Conservation (phyloP, 2,113 vertebrate species). For the Colossoma macropomum region DNA sequence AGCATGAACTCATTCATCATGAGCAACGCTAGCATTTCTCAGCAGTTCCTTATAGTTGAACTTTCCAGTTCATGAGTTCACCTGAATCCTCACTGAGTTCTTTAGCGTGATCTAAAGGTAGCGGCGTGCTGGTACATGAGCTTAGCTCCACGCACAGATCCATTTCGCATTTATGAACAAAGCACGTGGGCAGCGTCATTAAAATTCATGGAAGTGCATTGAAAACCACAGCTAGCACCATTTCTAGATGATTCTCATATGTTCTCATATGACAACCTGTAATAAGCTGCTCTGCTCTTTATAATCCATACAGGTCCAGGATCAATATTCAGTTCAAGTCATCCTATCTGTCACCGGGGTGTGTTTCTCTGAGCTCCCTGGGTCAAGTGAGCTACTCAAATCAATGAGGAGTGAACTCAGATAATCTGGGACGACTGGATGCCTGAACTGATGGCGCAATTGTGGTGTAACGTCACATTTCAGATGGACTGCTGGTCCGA, state of each 20-base stretch:
- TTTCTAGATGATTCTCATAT: neutral
- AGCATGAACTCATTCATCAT: neutral
- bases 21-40: neutral
- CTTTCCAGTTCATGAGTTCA: neutral
- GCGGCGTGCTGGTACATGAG: neutral
- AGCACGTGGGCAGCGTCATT: neutral
- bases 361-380: no score
- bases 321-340: neutral
- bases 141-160: neutral
- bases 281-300: neutral
- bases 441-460: no score
- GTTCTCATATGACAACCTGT: neutral
- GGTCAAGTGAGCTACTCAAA: neutral
- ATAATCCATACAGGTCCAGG: neutral
- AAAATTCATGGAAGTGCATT: no score
- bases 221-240: neutral
- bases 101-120: neutral
- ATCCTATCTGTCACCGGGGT: no score
- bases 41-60: no score
- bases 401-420: neutral
- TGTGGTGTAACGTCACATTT: neutral
- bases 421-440: neutral
- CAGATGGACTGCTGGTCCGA: no score
- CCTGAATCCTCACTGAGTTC: neutral
- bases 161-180: neutral